Percentiles rank a stretch among this genome's conserved stretches.
These are phyloP conservation scores for Leptodactylus fallax DNA, from an alignment of 2,797 vertebrate species.

Conservation along the genomic window DNA sequence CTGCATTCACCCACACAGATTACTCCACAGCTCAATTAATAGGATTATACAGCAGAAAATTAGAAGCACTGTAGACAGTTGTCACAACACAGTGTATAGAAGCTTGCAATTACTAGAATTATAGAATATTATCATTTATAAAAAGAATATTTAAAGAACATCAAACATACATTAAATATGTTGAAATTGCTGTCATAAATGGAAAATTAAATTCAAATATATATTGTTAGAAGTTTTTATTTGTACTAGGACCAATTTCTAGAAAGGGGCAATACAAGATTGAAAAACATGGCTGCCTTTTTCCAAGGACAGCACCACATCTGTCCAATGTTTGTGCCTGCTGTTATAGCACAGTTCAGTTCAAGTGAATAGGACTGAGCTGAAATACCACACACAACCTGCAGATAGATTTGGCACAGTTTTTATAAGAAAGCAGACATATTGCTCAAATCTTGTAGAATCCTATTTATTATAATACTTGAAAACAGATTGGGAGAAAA, in stretches of 20 bases:
- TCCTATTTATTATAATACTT: too few relatives aligned
- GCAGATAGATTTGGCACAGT: too few relatives aligned
- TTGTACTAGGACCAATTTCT: not conserved
- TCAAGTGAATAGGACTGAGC: too few relatives aligned
- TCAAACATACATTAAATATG: not conserved
- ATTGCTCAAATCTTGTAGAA: too few relatives aligned
- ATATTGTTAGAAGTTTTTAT: not conserved
- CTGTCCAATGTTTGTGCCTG: not conserved
- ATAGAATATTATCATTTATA: not conserved
- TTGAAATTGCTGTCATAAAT: not conserved
- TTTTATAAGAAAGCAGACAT: too few relatives aligned
- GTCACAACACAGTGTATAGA: not conserved
- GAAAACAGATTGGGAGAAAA: too few relatives aligned
- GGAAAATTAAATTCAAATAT: not conserved
- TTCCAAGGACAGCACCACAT: not conserved
- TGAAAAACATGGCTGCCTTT: not conserved
- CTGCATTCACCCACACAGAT: not conserved
- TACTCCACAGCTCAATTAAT: not conserved
- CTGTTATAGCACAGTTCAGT: not conserved
- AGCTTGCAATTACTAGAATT: not conserved
- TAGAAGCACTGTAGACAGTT: not conserved
- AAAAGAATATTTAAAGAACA: not conserved
- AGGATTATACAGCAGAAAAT: not conserved
- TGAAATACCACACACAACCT: too few relatives aligned
- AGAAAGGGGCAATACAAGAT: not conserved